Base-by-base conservation (phyloP, 2,113 vertebrate genomes). In the Limanda limanda region DNA sequence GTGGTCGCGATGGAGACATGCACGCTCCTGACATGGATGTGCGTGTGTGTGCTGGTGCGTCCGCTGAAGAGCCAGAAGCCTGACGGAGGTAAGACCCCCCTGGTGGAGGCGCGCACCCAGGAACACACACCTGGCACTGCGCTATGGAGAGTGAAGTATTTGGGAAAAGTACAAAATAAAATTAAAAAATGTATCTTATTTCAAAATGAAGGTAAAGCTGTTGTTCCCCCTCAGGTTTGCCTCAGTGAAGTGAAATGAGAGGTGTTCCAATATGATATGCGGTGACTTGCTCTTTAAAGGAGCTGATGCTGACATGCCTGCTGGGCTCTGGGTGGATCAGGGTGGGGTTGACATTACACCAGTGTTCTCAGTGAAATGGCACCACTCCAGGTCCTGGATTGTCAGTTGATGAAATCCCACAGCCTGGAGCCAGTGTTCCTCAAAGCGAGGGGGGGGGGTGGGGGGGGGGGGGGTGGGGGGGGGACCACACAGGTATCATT, bases 71-170 rank as follows among this genome's bases (percentile, higher is more conserved):
- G 79, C 8, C 92, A 93, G 68, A 67, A 64, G 83, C 84, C 90
- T 85, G 87, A 84, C 83, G 92, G 73, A 90, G 90, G 90, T 92
- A 79, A 88, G 86, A 25, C 6, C 25, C 52, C 40, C n/a, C n/a
- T 37, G 4, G 68, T 4, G 45, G 45, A 47, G 45, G 45, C 17
- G 45, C 14, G 15, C 45, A 48, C 45, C 5, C 15, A 48, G 45
- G 45, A 6, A 48, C 13, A 7, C 37, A 12, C 40, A 42, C 40
- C 40, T 42, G 40, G 12, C 8, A 42, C 40, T 13, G 11, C 40
- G 2, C 3, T 13, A 2, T 13, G 40, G 40, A 42, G 40, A 2
- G 10, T 42, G 40, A 42, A 10, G 40, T 12, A 42, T 10, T 12
- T 42, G 40, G 11, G 9, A 10, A 10, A 27, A 31, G 31, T 31